These are phyloP conservation scores for Scyliorhinus canicula DNA, from an alignment of 2,797 vertebrate genomes.

Conservation along the genomic window DNA sequence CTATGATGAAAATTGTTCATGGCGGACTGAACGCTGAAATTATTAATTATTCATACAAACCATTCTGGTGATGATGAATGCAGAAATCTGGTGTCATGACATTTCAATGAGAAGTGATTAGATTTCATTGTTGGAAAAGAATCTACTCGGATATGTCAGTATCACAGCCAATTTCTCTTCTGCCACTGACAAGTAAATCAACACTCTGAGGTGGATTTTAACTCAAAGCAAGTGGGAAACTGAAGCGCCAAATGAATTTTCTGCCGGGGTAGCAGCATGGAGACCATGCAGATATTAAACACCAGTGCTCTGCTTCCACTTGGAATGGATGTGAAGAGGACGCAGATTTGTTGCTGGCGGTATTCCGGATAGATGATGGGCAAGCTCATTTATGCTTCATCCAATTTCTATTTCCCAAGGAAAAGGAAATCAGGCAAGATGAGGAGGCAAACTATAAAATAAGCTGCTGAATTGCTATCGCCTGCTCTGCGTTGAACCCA, in stretches of 20 bases:
- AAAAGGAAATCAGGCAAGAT: not conserved
- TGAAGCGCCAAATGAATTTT: not conserved
- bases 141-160: not conserved
- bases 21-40: not conserved
- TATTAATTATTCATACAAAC: not conserved
- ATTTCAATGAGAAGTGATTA: conserved; percentile 27
- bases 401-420: not conserved
- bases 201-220: not conserved
- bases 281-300: not conserved
- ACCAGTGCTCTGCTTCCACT: not conserved
- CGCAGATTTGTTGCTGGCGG: not conserved
- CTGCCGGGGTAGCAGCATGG: not conserved
- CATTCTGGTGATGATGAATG: not conserved
- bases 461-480: not conserved
- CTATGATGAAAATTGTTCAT: not conserved
- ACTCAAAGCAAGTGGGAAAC: not conserved
- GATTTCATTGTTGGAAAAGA: not conserved
- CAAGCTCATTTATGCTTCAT: not conserved
- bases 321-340: not conserved
- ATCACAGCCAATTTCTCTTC: not conserved
- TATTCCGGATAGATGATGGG: not conserved
- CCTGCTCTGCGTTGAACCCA: no score
- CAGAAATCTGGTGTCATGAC: not conserved
- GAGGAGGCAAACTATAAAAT: not conserved
- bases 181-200: not conserved